Base-by-base conservation (phyloP, 2,797 vertebrate species). In the Brachyalestes nurse region DNA sequence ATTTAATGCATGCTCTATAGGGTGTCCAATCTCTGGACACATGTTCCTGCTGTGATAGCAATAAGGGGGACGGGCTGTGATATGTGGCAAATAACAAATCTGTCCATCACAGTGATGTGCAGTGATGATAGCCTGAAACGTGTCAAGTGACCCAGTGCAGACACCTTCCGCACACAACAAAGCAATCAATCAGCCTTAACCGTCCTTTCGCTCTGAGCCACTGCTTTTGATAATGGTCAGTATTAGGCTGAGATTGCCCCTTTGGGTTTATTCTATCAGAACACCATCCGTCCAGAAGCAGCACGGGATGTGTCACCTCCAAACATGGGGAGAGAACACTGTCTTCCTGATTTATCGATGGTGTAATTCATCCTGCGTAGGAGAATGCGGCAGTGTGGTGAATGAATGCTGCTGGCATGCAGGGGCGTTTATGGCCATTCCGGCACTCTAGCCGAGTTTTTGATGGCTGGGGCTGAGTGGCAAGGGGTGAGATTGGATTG, bases 161-260 rank as follows among this genome's bases (percentile, higher is more conserved):
- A 67, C 6, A 64, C 42, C 49, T 77, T n/a, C 51, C 55, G 57
- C 55, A 55, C 67, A 78, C 16, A 42, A 60, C 55, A 82, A 55
- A 72, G 21, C 51, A 51, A 57, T 71, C 53, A 60, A 71, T 72
- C 53, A 78, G 75, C 80, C 66, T 57, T 70, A 69, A 82, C 69
- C 72, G 72, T 65, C 45, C 40, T 5, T 38, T 72, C 38, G 17
- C 69, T 49, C 57, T 81, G 60, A 75, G 70, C 87, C 84, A 86
- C 75, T 62, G 60, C 76, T 85, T 85, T 72, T 64, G 79, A 80
- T 73, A 76, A 80, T 57, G 61, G 72, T 77, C 81, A 81, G 84
- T 88, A 91, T 89, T 83, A 74, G n/a, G 89, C 60, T 67, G 80
- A 89, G 83, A 67, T 57, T 57, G 60, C 55, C 62, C 77, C 71